Evolutionary conservation across 2,797 vertebrate genomes (phyloP).

Genomic region (Eospalax fontanierii): DNA sequence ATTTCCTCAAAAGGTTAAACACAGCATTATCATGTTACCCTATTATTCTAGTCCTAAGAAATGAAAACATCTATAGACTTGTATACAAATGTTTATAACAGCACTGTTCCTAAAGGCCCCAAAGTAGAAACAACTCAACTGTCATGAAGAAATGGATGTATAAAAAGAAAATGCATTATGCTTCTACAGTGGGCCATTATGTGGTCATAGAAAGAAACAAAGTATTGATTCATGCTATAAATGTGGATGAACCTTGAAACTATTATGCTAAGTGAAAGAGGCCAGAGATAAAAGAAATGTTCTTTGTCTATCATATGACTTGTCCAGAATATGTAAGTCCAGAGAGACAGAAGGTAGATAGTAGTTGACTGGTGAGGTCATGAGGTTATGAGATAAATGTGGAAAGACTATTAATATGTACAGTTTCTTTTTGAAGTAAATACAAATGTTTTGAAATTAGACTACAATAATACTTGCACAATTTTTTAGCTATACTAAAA

Average conservation of each 20-base stretch:
- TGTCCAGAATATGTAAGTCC: not conserved
- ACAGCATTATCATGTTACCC: not conserved
- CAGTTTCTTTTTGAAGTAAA: not conserved
- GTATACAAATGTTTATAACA: not conserved
- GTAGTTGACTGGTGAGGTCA: not conserved
- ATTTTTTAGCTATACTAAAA: constrained; percentile 1
- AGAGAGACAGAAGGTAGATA: not conserved
- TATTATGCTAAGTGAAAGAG: not conserved
- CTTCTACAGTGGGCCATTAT: not conserved
- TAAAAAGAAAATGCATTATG: not conserved
- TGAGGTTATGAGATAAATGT: not conserved
- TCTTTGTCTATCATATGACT: not conserved
- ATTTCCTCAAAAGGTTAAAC: constrained; percentile 13
- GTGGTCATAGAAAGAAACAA: not conserved
- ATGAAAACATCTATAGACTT: not conserved
- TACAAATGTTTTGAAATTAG: not conserved
- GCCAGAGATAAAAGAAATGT: not conserved
- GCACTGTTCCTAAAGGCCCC: not conserved
- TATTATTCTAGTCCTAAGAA: not conserved
- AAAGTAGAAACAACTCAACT: not conserved
- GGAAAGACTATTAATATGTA: not conserved
- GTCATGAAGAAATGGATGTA: not conserved
- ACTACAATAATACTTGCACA: not conserved
- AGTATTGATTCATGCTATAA: not conserved
- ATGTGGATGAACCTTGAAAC: not conserved